These are phyloP conservation scores for Argyresthia goedartella DNA, from an alignment of 2,888 invertebrate species.

Conservation along the genomic window DNA sequence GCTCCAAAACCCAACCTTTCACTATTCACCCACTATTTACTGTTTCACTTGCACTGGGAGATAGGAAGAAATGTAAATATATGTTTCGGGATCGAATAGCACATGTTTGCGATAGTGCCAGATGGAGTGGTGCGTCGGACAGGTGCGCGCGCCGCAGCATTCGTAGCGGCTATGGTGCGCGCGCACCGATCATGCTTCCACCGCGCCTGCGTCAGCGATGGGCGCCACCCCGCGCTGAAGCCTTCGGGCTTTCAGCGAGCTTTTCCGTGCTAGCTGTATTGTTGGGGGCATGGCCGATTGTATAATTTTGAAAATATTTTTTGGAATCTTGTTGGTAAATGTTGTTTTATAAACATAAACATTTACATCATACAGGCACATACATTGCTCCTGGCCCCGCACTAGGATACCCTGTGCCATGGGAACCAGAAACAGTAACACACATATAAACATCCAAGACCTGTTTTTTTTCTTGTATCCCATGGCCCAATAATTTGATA, in stretches of 20 bases:
- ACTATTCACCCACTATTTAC: not conserved
- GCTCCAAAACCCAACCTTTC: not conserved
- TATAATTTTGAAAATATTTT: not conserved
- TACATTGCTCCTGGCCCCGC: no score
- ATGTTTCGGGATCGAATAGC: not conserved
- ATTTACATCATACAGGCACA: no score
- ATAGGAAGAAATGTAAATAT: not conserved
- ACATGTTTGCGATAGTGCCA: not conserved
- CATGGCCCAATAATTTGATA: no score
- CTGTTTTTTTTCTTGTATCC: no score
- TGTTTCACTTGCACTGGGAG: not conserved
- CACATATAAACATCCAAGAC: no score
- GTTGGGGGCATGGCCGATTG: not conserved
- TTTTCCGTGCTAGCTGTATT: conserved; percentile 19
- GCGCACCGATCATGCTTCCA: conserved; percentile 37
- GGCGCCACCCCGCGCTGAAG: conserved; percentile 54
- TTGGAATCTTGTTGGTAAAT: not conserved
- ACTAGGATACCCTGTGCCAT: no score
- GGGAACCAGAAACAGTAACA: no score
- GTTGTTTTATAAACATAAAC: no score
- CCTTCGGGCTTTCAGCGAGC: conserved; percentile 31
- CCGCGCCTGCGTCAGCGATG: conserved; percentile 25
- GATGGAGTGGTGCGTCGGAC: conserved; percentile 19
- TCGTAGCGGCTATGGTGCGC: conserved; percentile 47
- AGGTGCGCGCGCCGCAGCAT: conserved; percentile 61